A percentile compares a stretch with the other conserved stretches of the same genome.
phyloP scores from a whole-genome alignment of 2,888 invertebrate genomes.

The Eumerus sabulonum region DNA sequence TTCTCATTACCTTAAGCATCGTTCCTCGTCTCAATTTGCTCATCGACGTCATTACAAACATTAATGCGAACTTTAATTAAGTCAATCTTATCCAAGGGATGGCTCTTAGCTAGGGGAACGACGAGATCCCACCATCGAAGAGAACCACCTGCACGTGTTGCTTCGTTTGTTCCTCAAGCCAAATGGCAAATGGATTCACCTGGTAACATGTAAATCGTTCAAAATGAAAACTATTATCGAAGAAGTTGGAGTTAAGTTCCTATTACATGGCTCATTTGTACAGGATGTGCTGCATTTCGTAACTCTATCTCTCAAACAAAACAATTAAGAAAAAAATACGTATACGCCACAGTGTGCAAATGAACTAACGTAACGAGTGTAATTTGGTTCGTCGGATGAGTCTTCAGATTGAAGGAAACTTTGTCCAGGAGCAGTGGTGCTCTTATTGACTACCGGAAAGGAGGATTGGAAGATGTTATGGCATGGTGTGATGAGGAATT shows the following conservation, averaged over 20 bases:
- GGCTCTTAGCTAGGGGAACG: neutral
- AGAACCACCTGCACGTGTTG: slow-evolving; percentile 33
- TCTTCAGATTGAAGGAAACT: slow-evolving; percentile 14
- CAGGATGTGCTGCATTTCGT: slow-evolving; percentile 34
- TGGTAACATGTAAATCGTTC: slow-evolving; percentile 44
- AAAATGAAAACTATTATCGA: slow-evolving; percentile 32
- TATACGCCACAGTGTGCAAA: slow-evolving; percentile 47
- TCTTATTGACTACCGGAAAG: neutral
- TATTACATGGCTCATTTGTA: slow-evolving; percentile 66
- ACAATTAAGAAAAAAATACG: no score
- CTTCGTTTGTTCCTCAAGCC: slow-evolving; percentile 24
- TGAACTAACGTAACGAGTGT: slow-evolving; percentile 52
- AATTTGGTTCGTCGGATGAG: slow-evolving; percentile 17
- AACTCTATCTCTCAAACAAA: neutral
- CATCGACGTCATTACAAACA: slow-evolving; percentile 57
- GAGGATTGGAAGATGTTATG: slow-evolving; percentile 3
- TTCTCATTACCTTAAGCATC: no score
- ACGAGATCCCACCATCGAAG: slow-evolving; percentile 12
- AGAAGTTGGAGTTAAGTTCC: no score
- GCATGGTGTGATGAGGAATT: slow-evolving; percentile 30
- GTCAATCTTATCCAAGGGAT: slow-evolving; percentile 65
- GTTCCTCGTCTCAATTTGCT: no score
- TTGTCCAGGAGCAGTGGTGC: slow-evolving; percentile 20
- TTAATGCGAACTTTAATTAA: slow-evolving; percentile 68
- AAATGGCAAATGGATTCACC: slow-evolving; percentile 20